Evolutionary conservation across 1,140 invertebrate genomes (phyloP).

Genomic region (Acromyrmex charruanus): DNA sequence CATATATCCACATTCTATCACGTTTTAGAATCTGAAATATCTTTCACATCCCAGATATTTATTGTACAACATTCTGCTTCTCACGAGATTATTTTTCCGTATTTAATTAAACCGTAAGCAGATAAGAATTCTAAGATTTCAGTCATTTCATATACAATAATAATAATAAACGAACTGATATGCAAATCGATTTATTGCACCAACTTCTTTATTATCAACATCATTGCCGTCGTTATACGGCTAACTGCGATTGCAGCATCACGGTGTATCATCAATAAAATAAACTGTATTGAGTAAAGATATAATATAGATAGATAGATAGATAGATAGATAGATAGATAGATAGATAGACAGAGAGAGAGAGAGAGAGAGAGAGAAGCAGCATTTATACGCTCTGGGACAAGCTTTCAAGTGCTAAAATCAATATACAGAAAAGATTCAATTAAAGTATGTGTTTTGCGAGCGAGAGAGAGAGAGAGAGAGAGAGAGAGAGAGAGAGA

Average conservation of each 20-base stretch:
- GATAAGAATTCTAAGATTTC: slow-evolving; percentile 2
- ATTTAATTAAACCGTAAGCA: neutral
- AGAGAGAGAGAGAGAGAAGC: neutral
- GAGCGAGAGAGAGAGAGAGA: too few relatives aligned
- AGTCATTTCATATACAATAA: neutral
- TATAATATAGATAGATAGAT: neutral
- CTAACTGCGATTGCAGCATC: slow-evolving; percentile 49
- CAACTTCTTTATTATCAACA: slow-evolving; percentile 1
- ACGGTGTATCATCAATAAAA: slow-evolving; percentile 57
- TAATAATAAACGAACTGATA: neutral
- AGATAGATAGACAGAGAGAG: neutral
- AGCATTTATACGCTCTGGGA: too few relatives aligned
- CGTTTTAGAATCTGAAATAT: neutral
- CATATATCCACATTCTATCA: neutral
- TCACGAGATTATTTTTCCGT: neutral
- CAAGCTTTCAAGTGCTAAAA: too few relatives aligned
- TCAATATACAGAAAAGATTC: too few relatives aligned
- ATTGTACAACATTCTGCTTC: neutral
- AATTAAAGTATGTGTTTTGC: neutral
- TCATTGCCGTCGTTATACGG: neutral
- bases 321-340: too few relatives aligned
- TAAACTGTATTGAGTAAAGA: neutral
- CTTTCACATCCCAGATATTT: neutral
- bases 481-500: neutral
- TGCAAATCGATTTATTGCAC: slow-evolving; percentile 35